A percentile compares a stretch with the other conserved stretches of the same genome.
Conservation (phyloP, 1,140 invertebrate genomes). For the Drosophila setifemur region DNA sequence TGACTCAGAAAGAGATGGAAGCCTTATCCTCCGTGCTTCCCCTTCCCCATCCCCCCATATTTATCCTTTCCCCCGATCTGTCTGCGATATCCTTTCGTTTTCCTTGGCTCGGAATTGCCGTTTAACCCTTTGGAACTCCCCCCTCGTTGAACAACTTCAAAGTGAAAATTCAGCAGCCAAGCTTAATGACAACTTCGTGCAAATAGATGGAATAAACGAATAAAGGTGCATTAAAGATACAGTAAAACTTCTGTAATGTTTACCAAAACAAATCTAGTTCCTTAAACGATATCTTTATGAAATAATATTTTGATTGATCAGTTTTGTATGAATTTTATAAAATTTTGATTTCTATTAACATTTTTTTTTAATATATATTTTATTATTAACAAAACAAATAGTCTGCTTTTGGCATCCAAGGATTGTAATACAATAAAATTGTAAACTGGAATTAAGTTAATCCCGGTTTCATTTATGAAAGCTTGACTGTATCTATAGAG, state of each 20-base stretch:
- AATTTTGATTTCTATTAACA: too few relatives aligned
- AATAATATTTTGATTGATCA: too few relatives aligned
- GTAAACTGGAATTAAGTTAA: too few relatives aligned
- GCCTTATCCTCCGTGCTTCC: not conserved
- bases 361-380: too few relatives aligned
- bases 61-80: slow-evolving; percentile 33
- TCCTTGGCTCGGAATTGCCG: slow-evolving; percentile 54
- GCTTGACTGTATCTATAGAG: not conserved
- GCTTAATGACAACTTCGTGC: slow-evolving; percentile 64
- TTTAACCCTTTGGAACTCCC: slow-evolving; percentile 2
- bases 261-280: too few relatives aligned
- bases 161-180: slow-evolving; percentile 67
- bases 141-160: slow-evolving; percentile 57
- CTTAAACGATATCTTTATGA: too few relatives aligned
- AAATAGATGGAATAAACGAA: slow-evolving; percentile 46
- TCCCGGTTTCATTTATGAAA: not conserved
- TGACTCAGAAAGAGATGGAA: slow-evolving; percentile 29
- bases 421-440: too few relatives aligned
- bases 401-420: too few relatives aligned
- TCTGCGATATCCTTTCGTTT: slow-evolving; percentile 75
- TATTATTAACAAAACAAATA: too few relatives aligned
- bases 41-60: not conserved
- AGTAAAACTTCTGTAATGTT: not conserved
- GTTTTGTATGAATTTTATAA: too few relatives aligned
- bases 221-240: slow-evolving; percentile 10